phyloP scores from a whole-genome alignment of 2,113 vertebrate species.

The Pungitius pungitius region DNA sequence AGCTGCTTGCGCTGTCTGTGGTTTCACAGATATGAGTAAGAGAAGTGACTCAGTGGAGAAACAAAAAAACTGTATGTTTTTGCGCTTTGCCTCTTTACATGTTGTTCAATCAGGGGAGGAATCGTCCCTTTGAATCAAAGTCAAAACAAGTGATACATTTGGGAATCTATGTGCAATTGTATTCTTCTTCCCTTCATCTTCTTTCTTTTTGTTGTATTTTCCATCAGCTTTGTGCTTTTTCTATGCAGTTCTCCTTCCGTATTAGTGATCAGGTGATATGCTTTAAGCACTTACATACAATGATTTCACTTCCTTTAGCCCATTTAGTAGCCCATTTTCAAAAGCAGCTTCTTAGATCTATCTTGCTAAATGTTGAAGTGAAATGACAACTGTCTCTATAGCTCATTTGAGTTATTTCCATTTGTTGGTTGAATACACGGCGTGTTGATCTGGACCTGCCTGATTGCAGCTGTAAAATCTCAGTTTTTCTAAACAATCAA shows the following conservation, averaged over 20 bases:
- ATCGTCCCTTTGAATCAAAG: background rate
- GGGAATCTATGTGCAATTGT: background rate
- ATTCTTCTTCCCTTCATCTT: background rate
- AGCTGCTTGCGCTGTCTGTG: slow-evolving; percentile 40
- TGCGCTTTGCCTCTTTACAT: slow-evolving; percentile 4
- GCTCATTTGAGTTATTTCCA: background rate
- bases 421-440: background rate
- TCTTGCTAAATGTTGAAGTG: background rate
- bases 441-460: background rate
- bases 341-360: background rate
- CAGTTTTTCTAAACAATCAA: background rate
- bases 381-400: background rate
- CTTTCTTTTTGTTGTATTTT: background rate
- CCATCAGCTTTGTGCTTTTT: background rate
- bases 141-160: slow-evolving; percentile 2
- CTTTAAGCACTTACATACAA: background rate
- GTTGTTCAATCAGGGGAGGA: slow-evolving; percentile 9
- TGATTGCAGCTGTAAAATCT: background rate
- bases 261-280: slow-evolving; percentile 11
- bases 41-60: slow-evolving; percentile 43
- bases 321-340: background rate
- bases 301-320: slow-evolving; percentile 1
- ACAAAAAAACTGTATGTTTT: slow-evolving; percentile 49
- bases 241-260: slow-evolving; percentile 12
- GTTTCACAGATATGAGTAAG: slow-evolving; percentile 48